Percentiles rank a stretch among this genome's conserved stretches.
phyloP scores from a whole-genome alignment of 2,888 invertebrate genomes.

The Synanthedon andrenaeformis region DNA sequence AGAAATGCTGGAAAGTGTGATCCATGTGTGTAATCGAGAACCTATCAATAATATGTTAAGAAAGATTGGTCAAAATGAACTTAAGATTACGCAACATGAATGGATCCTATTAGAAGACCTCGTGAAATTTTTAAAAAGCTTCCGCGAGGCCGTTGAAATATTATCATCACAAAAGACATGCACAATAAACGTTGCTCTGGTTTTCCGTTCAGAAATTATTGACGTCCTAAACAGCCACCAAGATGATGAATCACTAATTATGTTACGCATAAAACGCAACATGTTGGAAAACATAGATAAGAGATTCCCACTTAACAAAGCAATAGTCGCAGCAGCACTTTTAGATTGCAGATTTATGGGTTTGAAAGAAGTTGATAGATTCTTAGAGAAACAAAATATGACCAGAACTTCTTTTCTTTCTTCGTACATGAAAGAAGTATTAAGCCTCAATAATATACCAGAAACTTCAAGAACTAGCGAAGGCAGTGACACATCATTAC shows the following conservation, averaged over 20 bases:
- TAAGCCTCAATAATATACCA: no score
- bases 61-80: background rate
- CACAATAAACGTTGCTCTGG: background rate
- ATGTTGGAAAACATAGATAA: no score
- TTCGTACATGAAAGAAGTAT: no score
- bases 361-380: no score
- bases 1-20: background rate
- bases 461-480: no score
- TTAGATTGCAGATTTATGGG: no score
- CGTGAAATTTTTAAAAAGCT: background rate
- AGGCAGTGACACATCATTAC: no score
- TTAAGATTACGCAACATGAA: background rate
- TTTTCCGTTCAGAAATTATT: background rate
- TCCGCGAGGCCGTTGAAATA: constrained; percentile 1
- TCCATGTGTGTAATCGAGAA: background rate
- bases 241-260: background rate
- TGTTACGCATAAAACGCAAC: background rate
- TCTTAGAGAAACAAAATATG: no score
- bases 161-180: background rate
- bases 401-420: no score
- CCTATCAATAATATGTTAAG: background rate
- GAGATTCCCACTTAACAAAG: no score
- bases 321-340: no score
- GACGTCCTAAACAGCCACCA: background rate
- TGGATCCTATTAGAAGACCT: constrained; percentile 1